These are phyloP conservation scores for Sprattus sprattus DNA, from an alignment of 2,113 vertebrate genomes.

Conservation along the genomic window DNA sequence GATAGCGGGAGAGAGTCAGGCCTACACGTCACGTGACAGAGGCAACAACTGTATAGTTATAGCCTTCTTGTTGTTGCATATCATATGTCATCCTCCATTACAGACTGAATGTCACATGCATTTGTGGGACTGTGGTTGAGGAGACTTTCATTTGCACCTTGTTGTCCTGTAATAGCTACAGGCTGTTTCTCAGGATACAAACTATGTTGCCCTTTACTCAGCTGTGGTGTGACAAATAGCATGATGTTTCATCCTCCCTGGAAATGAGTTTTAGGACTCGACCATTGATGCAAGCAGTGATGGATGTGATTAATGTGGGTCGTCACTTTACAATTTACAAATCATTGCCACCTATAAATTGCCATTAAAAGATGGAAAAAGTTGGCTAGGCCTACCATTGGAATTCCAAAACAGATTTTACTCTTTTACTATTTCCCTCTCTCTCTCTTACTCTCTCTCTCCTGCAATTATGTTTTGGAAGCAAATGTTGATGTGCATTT, in stretches of 20 bases:
- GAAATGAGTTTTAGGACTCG: slow-evolving; percentile 26
- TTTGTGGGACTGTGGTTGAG: not conserved
- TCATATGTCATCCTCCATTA: not conserved
- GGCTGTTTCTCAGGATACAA: slow-evolving; percentile 29
- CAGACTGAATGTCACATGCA: not conserved
- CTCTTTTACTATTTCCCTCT: too few relatives aligned
- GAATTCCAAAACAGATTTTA: not conserved
- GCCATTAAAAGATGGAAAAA: not conserved
- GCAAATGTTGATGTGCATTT: not conserved
- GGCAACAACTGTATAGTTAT: not conserved
- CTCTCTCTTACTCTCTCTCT: not conserved
- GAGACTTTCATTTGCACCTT: slow-evolving; percentile 7
- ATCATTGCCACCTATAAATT: not conserved
- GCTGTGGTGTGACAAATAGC: slow-evolving; percentile 39
- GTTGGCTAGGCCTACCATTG: not conserved
- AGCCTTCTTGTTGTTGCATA: not conserved
- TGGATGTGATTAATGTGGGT: slow-evolving; percentile 37
- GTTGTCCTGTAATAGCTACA: slow-evolving; percentile 26
- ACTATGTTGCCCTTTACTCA: slow-evolving; percentile 32
- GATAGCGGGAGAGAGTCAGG: not conserved
- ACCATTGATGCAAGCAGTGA: slow-evolving; percentile 31
- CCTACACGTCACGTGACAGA: not conserved
- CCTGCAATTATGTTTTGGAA: not conserved
- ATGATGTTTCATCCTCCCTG: slow-evolving; percentile 33
- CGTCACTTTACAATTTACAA: not conserved